Percentiles rank a stretch among this genome's conserved stretches.
Conservation (phyloP, 2,888 invertebrate genomes). For the Brachypalpus laphriformis region DNA sequence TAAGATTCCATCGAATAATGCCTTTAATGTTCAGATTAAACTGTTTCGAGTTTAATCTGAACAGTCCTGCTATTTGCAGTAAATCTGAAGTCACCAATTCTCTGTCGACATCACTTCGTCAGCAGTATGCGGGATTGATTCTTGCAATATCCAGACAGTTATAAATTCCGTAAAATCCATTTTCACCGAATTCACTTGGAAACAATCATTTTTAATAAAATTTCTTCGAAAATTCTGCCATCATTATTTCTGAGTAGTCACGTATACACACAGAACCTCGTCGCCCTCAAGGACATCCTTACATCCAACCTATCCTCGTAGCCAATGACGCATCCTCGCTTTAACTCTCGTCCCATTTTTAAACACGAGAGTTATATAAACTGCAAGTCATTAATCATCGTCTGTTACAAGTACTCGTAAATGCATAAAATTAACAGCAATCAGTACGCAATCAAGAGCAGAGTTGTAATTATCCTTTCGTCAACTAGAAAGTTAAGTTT, state of each 20-base stretch:
- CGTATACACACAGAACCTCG: background rate
- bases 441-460: background rate
- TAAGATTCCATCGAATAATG: no score
- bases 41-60: no score
- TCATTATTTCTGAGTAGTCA: slow-evolving; percentile 79
- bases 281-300: background rate
- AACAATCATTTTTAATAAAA: background rate
- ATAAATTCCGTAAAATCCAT: background rate
- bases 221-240: background rate
- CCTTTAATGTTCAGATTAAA: no score
- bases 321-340: background rate
- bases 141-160: background rate
- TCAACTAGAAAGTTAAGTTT: background rate
- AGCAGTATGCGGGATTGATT: no score
- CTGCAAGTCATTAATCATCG: slow-evolving; percentile 4
- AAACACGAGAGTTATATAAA: background rate
- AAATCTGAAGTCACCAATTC: no score
- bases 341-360: background rate
- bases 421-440: background rate
- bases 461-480: background rate
- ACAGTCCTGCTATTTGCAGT: no score
- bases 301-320: background rate
- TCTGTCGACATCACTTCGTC: no score
- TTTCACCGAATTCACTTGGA: background rate
- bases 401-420: background rate